Evolutionary conservation across 2,888 invertebrate species (phyloP).

Genomic region (Aricia artaxerxes): DNA sequence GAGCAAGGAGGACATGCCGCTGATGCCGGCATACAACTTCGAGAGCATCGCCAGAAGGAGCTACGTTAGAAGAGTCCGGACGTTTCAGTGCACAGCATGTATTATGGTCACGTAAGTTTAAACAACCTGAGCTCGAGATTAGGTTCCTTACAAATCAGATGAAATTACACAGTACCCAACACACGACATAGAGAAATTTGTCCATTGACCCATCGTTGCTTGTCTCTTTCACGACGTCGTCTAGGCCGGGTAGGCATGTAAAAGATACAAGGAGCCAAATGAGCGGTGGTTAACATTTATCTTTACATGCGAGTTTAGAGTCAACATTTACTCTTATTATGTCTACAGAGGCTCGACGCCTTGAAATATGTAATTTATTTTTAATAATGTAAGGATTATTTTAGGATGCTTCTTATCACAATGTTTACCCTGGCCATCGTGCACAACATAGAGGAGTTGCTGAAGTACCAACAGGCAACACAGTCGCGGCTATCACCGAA

Average conservation of each 20-base stretch:
- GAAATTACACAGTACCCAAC: no score
- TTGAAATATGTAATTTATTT: no score
- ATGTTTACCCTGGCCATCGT: constrained; percentile 13
- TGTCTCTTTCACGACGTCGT: not conserved
- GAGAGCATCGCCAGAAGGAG: not conserved
- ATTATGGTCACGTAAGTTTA: constrained; percentile 19
- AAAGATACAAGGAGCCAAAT: no score
- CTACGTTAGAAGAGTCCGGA: not conserved
- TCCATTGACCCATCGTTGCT: no score
- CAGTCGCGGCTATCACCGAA: not conserved
- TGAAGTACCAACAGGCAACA: not conserved
- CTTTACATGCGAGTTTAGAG: no score
- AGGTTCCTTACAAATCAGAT: not conserved
- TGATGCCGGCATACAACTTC: not conserved
- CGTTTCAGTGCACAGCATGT: constrained; percentile 11
- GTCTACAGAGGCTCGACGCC: no score
- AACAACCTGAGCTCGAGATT: not conserved
- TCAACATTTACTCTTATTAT: no score
- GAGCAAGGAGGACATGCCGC: not conserved
- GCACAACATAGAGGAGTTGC: not conserved
- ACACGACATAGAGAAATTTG: no score
- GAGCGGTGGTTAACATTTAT: no score
- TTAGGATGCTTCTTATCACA: not conserved
- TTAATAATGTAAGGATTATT: not conserved
- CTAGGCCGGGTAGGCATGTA: no score